Evolutionary conservation across 2,888 invertebrate species (phyloP), one percentile per base, ranked within the genome.

Genomic region (Parnassius smintheus): DNA sequence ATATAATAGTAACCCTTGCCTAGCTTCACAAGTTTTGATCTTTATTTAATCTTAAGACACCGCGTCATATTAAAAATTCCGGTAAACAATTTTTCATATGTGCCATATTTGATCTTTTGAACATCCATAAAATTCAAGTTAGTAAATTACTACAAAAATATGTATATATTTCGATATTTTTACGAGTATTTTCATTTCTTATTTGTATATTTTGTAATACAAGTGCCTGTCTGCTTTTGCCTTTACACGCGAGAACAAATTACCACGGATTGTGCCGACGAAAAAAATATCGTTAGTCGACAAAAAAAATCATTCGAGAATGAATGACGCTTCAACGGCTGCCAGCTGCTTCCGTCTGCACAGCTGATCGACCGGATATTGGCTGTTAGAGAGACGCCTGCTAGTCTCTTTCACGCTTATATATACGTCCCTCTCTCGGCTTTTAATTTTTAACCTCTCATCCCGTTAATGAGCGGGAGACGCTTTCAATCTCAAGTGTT

Each of bases 281-380:
- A 86, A 88, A 82, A 62, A 88, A 86, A 81, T 35, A 35, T 77
- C 72, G 72, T 71, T 72, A 69, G 67, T 70, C 69, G 68, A 73
- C 73, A 72, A 68, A 73, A 25, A 73, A 72, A 72, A 66, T 66
- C 65, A 66, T 65, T 63, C 74, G 74, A 70, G 75, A 70, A 81
- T 81, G 80, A 81, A 85, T 85, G 81, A 79, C 79, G 76, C 78
- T 74, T 73, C 68, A 72, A 77, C 78, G 79, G 55, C 77, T 72
- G 82, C 85, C 90, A 91, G 87, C 90, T 91, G 91, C 83, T 88
- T 89, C 91, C 91, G 86, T 71, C 77, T 71, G 78, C 82, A 85
- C 88, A 89, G 88, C 91, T 91, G 91, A 91, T 91, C 87, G 87
- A 80, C 80, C 86, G 91, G 90, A 90, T 91, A 91, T 90, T 90